Conservation (phyloP, 2,113 vertebrate genomes). For the Ptyas mucosa region DNA sequence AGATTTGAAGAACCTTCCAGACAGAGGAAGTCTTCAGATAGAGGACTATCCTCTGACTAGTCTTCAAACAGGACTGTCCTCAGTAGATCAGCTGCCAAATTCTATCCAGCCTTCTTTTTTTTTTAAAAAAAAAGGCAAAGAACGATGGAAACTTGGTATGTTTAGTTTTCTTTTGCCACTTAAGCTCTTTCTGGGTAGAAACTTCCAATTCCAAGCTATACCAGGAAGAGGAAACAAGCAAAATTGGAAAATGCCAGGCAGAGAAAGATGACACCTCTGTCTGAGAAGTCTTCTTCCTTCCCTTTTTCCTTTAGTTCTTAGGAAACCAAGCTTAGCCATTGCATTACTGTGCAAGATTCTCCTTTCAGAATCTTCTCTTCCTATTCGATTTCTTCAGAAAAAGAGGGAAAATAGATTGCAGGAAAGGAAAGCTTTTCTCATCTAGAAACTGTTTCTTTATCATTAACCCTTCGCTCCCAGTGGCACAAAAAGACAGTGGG, state of each 20-base stretch:
- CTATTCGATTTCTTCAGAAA: not conserved
- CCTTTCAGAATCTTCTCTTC: not conserved
- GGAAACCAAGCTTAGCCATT: not conserved
- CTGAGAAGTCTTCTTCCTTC: not conserved
- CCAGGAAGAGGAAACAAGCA: not conserved
- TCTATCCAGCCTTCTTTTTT: not conserved
- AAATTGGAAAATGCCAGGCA: not conserved
- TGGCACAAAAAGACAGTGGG: not conserved
- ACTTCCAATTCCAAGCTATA: not conserved
- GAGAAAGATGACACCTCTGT: not conserved
- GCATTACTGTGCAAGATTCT: not conserved
- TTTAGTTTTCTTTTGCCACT: not conserved
- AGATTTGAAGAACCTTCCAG: not conserved
- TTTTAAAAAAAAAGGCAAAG: not conserved
- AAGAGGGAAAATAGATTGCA: not conserved
- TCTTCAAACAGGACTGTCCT: not conserved
- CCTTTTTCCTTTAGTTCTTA: not conserved
- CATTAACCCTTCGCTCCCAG: not conserved
- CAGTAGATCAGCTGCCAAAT: not conserved
- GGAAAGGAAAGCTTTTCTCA: not conserved
- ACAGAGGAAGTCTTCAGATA: not conserved
- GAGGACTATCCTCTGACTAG: not conserved
- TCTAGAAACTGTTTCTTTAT: not conserved
- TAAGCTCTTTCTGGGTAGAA: not conserved
- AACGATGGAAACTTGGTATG: not conserved